These are phyloP conservation scores for Latrodectus hesperus DNA, from an alignment of 2,888 invertebrate genomes.

Conservation along the genomic window DNA sequence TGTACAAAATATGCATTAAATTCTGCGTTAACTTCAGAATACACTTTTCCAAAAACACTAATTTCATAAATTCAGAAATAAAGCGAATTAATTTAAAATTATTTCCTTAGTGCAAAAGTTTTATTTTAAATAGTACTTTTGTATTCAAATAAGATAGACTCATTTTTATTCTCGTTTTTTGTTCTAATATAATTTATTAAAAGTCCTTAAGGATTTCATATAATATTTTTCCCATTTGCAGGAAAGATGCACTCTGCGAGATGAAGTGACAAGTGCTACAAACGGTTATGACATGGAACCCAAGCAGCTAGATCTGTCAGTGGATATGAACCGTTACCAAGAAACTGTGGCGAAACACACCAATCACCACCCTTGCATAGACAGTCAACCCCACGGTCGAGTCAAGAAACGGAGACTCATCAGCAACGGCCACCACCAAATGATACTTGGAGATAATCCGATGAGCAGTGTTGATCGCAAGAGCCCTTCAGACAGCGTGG, in stretches of 20 bases:
- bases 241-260: conserved; percentile 47
- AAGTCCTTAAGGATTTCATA: not conserved
- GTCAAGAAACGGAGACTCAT: conserved; percentile 44
- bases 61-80: not conserved
- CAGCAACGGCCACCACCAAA: conserved; percentile 20
- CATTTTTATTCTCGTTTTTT: not conserved
- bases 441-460: conserved; percentile 8
- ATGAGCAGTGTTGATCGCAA: conserved; percentile 28
- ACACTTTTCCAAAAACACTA: not conserved
- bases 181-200: too few species aligned
- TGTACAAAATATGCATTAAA: too few species aligned
- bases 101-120: not conserved
- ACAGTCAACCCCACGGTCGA: conserved; percentile 22
- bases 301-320: conserved; percentile 52
- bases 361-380: conserved; percentile 41
- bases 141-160: not conserved
- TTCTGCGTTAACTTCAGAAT: not conserved
- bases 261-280: not conserved
- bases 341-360: conserved; percentile 32
- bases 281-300: conserved; percentile 49
- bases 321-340: conserved; percentile 37
- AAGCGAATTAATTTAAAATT: not conserved
- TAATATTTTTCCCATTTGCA: conserved; percentile 4
- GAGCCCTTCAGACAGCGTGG: conserved; percentile 39
- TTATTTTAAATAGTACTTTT: not conserved